Base-by-base conservation (phyloP, 1,140 invertebrate genomes). In the Aphaenogaster floridana region DNA sequence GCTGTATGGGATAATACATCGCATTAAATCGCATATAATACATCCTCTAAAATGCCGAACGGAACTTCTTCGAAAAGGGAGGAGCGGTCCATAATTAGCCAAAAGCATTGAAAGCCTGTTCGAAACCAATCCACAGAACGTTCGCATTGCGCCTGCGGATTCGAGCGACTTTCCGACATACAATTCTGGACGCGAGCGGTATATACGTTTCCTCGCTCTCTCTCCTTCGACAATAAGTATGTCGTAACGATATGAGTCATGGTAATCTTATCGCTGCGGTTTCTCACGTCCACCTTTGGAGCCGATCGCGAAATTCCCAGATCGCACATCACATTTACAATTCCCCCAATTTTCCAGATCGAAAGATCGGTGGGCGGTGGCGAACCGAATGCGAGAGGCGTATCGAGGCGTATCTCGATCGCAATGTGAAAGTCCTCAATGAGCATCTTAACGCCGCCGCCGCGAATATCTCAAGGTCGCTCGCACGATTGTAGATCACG, bases 201-300 rank as follows among this genome's bases (percentile, higher is more conserved):
- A 42, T 11, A 15, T 50, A 50, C 9, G 0, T 28, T 28, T 66
- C 11, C 15, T 50, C 21, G n/a, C 4, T 21, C 42, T 48, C 76
- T 64, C 28, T 50, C 11, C 42, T 48, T n/a, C n/a, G 13, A 21
- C 15, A 61, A 28, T 15, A 28, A 52, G 45, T 68, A 6, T 36
- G 61, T 52, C 61, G 28, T 68, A 42, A 68, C 2, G 21, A 28
- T 52, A 79, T 80, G 77, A 52, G 34, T 80, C 45, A 80, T 11
- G 61, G 11, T 39, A 69, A 80, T 80, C 77, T 68, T 68, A 68
- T 80, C 77, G 11, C 28, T 2, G 57, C 42, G 76, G 6, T 79
- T 66, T 8, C 13, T 39, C 39, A 3, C 17, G 5, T 42, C n/a
- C n/a, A 64, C n/a, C 1, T 78, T 50, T 50, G 8, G 28, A 36